Base-by-base conservation (phyloP, 1,140 invertebrate genomes). In the Papilio aristodemus region DNA sequence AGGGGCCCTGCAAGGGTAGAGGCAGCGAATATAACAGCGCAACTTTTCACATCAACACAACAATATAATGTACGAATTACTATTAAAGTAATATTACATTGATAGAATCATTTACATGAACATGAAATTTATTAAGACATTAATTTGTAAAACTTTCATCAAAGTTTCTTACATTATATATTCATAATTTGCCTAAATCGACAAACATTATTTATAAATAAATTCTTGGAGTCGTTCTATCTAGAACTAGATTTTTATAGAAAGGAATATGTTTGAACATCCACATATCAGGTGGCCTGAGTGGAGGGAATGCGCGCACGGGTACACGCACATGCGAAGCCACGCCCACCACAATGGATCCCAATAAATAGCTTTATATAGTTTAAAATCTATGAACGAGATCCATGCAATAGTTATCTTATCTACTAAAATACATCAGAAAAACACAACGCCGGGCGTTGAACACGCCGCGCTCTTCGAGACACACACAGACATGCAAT, bases 311-410 rank as follows among this genome's bases (percentile, higher is more conserved):
- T 17, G 46, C 10, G 19, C 9, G 46, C 9, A 10, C 2, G 10
- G 4, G 8, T 14, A 17, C 46, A 50, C 19, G 46, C 46, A 17
- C 10, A 32, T 9, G 8, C n/a, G n/a, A n/a, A 22, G 46, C 17
- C 19, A 54, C 19, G 43, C 19, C 46, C 46, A 25, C 19, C 46
- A 25, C 17, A n/a, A n/a, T n/a, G 10, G 22, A 22, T 22, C 46
- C 22, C 46, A 54, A 54, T 54, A 54, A 54, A 54, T 54, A 54
- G 46, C 19, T 54, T 22, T 54, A 54, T 54, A 22, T 54, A 54
- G 17, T 11, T 22, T 54, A 22, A 54, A 54, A 54, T 54, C 46
- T 54, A 54, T 54, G 46, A 22, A 54, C 46, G 46, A 54, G 46
- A 54, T 54, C 46, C 46, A 54, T 54, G 46, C 19, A 54, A 22